Evolutionary conservation across 2,888 invertebrate species (phyloP).

Genomic region (Helicoverpa assulta): DNA sequence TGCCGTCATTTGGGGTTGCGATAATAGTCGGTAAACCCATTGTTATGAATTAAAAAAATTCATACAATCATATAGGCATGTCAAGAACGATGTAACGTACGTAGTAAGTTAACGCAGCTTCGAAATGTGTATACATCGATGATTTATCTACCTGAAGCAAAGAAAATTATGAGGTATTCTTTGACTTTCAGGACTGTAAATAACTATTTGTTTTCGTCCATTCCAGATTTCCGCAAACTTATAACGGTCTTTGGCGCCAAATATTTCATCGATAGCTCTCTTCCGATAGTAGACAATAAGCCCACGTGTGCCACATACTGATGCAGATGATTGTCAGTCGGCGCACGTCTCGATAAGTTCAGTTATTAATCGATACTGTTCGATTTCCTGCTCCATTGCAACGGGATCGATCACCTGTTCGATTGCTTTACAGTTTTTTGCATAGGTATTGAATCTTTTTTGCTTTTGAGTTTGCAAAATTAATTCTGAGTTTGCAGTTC

Average conservation of each 20-base stretch:
- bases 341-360: constrained; percentile 36
- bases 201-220: too few relatives aligned
- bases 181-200: too few relatives aligned
- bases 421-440: too few relatives aligned
- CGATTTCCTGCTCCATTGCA: constrained; percentile 33
- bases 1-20: constrained; percentile 4
- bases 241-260: constrained; percentile 3
- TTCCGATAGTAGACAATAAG: constrained; percentile 17
- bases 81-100: too few relatives aligned
- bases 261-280: constrained; percentile 1
- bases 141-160: too few relatives aligned
- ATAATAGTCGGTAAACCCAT: background rate
- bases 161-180: too few relatives aligned
- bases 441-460: too few relatives aligned
- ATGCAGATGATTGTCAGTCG: constrained; percentile 21
- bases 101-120: too few relatives aligned
- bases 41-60: background rate
- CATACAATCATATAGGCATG: too few relatives aligned
- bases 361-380: constrained; percentile 42
- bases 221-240: background rate
- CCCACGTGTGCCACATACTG: constrained; percentile 22
- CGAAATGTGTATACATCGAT: too few relatives aligned
- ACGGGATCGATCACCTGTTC: constrained; percentile 33
- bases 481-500: background rate
- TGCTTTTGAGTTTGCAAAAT: too few relatives aligned